Evolutionary conservation across 1,140 invertebrate genomes (phyloP), one percentile per base, ranked within the genome.

Genomic region (Metaphire vulgaris): DNA sequence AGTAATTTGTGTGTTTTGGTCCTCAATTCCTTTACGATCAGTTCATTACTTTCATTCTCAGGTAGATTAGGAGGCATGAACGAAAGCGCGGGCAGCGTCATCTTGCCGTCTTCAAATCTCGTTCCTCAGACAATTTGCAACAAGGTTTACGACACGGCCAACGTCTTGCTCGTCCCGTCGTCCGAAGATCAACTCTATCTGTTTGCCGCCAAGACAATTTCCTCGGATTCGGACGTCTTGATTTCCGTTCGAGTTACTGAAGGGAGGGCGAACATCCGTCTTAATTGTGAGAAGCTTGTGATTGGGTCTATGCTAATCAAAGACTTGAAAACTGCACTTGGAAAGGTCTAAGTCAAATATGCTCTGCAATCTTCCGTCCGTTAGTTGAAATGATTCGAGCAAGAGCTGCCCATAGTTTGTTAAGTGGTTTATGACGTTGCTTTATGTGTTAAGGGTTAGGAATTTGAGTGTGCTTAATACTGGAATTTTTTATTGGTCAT

Each of bases 241-340:
- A 86, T 97, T 33, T 92, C 92, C 0, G 85, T 96, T 72, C 89
- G 89, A 80, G 74, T 83, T 2, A 77, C 78, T 6, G 85, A 87
- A 14, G 87, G 88, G 2, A 86, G 87, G 33, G 86, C 89, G 0
- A 82, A 88, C 56, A 84, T 95, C 64, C 90, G 89, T 72, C 92
- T 97, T 0, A 97, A 96, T 85, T 98, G 95, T 87, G 92, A 96
- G 82, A 97, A 97, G 87, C 93, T 97, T 89, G 93, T 96, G n/a
- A 90, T 97, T 82, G 94, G 94, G 21, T 94, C 94, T 1, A 92
- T 97, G 89, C 87, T 97, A 64, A 88, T 95, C 32, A 94, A 94
- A 87, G 92, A 96, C 83, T 83, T 95, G 28, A 90, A 92, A 84
- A 83, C 84, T 76, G 79, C 86, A 71, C 79, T 89, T 29, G 31